Evolutionary conservation across 1,140 invertebrate genomes (phyloP), one percentile per base, ranked within the genome.

Genomic region (Akabosia matsudoensis): DNA sequence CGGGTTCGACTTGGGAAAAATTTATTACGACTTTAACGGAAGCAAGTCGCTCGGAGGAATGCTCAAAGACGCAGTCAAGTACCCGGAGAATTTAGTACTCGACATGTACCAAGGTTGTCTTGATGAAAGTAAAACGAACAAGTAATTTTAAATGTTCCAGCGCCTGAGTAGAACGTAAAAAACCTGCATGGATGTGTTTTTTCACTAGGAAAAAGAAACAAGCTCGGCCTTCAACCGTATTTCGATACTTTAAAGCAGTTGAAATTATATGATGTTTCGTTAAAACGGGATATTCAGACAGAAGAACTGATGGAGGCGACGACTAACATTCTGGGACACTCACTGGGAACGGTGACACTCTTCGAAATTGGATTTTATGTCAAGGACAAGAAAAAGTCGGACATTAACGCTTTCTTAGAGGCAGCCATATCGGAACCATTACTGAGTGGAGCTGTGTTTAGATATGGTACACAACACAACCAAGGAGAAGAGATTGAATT

Each of bases 71-170:
- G 24, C n/a, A 22, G n/a, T n/a, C 3, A 24, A 22, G 3, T 13
- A 16, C 7, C 54, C 54, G 24, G 54, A 7, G 4, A 10, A 7
- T 24, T 56, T 56, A 22, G n/a, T 56, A 7, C 24, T 56, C 13
- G 54, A 56, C n/a, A 56, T 56, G 54, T 56, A 56, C n/a, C 10
- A 56, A 56, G 54, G 13, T 24, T 56, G 54, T 56, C 54, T 56
- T 13, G 10, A 56, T 22, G 7, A 56, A 13, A 56, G 54, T 56
- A 56, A 10, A 45, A 45, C 18, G 7, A 4, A 22, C 54, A 45
- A 7, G 7, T 45, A 45, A 45, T 7, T 45, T 45, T 45, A 45
- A n/a, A n/a, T n/a, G 37, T 45, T 10, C 37, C 7, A 45, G 18
- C 37, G 37, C 7, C 7, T 45, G 37, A 7, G 37, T 45, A 45